Evolutionary conservation across 2,113 vertebrate genomes (phyloP).

Genomic region (Polypterus senegalus): DNA sequence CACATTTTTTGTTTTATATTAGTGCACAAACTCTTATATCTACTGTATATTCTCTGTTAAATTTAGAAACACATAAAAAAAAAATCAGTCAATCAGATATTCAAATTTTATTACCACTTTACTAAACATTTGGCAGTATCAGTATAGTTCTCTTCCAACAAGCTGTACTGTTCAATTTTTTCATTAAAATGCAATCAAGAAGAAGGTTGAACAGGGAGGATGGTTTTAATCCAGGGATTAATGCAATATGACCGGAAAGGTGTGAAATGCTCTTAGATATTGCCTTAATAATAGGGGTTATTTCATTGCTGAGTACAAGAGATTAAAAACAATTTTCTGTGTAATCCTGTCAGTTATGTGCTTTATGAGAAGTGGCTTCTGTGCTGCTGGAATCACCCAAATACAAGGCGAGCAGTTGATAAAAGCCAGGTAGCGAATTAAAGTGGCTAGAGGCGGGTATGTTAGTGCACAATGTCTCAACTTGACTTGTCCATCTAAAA

Average conservation of each 20-base stretch:
- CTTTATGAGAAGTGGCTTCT: slow-evolving; percentile 1
- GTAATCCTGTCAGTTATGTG: slow-evolving; percentile 30
- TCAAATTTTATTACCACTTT: too few species aligned
- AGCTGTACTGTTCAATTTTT: neutral
- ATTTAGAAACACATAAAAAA: too few species aligned
- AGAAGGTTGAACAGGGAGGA: slow-evolving; percentile 2
- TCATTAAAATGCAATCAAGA: neutral
- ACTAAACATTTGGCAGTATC: too few species aligned
- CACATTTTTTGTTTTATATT: too few species aligned
- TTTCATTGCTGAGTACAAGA: slow-evolving; percentile 23
- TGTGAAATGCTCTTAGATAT: slow-evolving; percentile 33
- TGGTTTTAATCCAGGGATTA: slow-evolving; percentile 23
- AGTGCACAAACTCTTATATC: too few species aligned
- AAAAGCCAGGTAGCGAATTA: slow-evolving; percentile 8
- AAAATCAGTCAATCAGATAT: too few species aligned
- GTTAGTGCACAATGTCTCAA: slow-evolving; percentile 17
- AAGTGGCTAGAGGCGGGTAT: slow-evolving; percentile 9
- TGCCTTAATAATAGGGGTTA: slow-evolving; percentile 23
- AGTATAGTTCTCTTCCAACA: too few species aligned
- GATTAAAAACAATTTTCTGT: slow-evolving; percentile 35
- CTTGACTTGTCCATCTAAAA: slow-evolving; percentile 18
- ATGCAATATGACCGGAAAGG: slow-evolving; percentile 26
- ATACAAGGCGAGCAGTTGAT: neutral
- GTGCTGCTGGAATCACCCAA: neutral
- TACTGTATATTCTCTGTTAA: too few species aligned